Conservation (phyloP, 2,113 vertebrate genomes). For the Etia nguti region DNA sequence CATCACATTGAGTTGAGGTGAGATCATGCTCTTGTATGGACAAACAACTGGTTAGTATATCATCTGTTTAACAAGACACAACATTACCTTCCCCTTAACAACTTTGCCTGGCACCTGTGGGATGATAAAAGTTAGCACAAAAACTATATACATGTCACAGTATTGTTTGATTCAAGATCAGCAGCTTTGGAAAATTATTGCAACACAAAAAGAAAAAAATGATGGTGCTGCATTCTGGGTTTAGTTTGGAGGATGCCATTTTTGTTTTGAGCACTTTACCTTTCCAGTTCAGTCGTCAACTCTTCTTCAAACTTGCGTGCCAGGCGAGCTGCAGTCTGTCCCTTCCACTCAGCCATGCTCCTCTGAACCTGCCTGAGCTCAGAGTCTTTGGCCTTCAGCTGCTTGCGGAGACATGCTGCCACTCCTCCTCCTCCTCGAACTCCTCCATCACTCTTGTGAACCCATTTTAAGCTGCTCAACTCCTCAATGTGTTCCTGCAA, state of each 20-base stretch:
- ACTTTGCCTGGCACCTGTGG: slow-evolving; percentile 69
- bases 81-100: slow-evolving; percentile 70
- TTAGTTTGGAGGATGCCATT: not conserved
- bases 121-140: slow-evolving; percentile 9
- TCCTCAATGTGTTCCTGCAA: slow-evolving; percentile 76
- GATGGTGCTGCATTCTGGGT: not conserved
- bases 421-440: slow-evolving; percentile 36
- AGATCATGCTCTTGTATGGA: slow-evolving; percentile 6
- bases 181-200: not conserved
- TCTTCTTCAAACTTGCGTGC: slow-evolving; percentile 69
- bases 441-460: slow-evolving; percentile 21
- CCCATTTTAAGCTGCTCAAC: slow-evolving; percentile 60
- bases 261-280: slow-evolving; percentile 40
- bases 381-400: slow-evolving; percentile 67
- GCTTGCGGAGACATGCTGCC: slow-evolving; percentile 49
- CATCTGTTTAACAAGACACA: not conserved
- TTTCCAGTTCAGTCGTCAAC: slow-evolving; percentile 67
- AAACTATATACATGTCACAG: not conserved
- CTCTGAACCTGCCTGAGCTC: slow-evolving; percentile 69
- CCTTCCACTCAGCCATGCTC: slow-evolving; percentile 71
- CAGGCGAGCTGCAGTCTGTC: slow-evolving; percentile 64
- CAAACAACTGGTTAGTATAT: slow-evolving; percentile 18
- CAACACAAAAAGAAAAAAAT: not conserved
- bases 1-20: not conserved
- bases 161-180: not conserved